phyloP scores from a whole-genome alignment of 2,797 vertebrate genomes.

The Diceros bicornis region DNA sequence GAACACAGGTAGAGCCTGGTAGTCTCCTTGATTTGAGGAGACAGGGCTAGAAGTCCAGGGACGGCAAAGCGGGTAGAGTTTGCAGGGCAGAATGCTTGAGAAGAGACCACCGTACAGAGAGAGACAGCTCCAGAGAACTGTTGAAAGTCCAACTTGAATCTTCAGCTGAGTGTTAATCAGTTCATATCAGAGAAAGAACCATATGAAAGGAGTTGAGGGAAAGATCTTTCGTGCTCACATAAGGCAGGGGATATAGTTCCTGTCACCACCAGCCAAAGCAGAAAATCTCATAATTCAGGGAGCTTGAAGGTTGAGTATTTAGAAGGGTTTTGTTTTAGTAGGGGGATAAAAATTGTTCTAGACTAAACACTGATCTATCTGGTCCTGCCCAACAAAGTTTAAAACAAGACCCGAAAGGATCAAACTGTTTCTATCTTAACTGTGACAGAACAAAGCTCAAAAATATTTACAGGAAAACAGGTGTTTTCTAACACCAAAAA shows the following conservation, averaged over 20 bases:
- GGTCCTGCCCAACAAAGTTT: background rate
- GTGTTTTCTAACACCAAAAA: background rate
- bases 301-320: background rate
- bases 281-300: background rate
- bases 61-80: background rate
- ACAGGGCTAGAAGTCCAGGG: background rate
- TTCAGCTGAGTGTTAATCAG: background rate
- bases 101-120: background rate
- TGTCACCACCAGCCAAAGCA: background rate
- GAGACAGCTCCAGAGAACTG: background rate
- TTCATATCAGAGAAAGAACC: background rate
- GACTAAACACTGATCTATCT: background rate
- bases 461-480: background rate
- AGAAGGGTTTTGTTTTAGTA: background rate
- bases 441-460: background rate
- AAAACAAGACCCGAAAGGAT: slow-evolving; percentile 2
- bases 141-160: too few species aligned
- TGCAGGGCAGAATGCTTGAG: fast-evolving
- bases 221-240: background rate
- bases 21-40: background rate
- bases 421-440: background rate
- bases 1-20: background rate
- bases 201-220: too few species aligned
- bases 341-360: background rate
- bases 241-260: background rate